Base-by-base conservation (phyloP, 2,888 invertebrate species). In the Philaethria dido region DNA sequence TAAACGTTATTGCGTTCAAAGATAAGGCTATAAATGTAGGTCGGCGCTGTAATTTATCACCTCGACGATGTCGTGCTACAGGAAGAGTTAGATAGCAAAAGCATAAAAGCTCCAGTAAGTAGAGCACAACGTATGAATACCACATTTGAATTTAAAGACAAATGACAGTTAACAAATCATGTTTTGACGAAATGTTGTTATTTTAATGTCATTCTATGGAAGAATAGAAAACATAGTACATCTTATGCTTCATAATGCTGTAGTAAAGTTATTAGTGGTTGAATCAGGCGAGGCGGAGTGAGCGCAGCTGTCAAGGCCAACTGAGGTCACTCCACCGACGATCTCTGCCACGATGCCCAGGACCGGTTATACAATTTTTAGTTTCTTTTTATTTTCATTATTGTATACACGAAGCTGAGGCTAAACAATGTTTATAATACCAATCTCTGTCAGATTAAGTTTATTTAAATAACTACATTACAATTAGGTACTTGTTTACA, bases 301-400 rank as follows among this genome's bases (percentile, higher is more conserved):
- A 86, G 83, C 89, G 86, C 91, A 88, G 90, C 91, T 91, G 92
- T 92, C 92, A 92, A 92, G 92, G 92, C 92, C 92, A 92, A 88
- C 83, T 79, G 91, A 89, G 92, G 92, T 92, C 92, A 92, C 83
- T 92, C 89, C 90, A 81, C 92, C 90, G 88, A 87, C 89, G 89
- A 88, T 88, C 89, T 88, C 88, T 83, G 86, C 88, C 86, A 86
- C 87, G 86, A 84, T 88, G 84, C 86, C 85, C 81, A 83, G 74
- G 89, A 92, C 92, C 92, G 92, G 92, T 92, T 92, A 87, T 87
- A 90, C 87, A 86, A 91, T 90, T 91, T 92, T 92, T 89, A 89
- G 88, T 88, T 84, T 87, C 87, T 90, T 92, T 90, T 92, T 92
- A 90, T 92, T 92, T 91, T 92, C 91, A 89, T 92, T 92, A 91